Percentiles rank a stretch among this genome's conserved stretches.
Conservation (phyloP, 2,888 invertebrate species). For the Chymomyza fuscimana region DNA sequence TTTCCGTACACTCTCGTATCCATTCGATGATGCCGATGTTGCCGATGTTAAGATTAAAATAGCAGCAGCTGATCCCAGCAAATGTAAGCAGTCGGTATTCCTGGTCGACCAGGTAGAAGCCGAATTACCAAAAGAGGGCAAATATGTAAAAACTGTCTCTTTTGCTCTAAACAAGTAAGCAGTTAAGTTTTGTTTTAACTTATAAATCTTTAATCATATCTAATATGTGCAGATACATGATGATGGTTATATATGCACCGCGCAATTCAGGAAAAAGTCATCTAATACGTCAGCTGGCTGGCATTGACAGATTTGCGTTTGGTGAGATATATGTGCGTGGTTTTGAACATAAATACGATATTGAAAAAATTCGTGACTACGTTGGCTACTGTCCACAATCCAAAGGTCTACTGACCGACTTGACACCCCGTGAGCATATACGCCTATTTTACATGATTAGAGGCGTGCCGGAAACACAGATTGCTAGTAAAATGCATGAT, state of each 20-base stretch:
- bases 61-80: constrained; percentile 75
- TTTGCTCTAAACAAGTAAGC: constrained; percentile 69
- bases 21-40: constrained; percentile 82
- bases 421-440: constrained; percentile 85
- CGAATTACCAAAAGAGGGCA: constrained; percentile 46
- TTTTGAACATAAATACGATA: constrained; percentile 81
- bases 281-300: constrained; percentile 92
- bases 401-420: constrained; percentile 83
- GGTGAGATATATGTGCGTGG: constrained; percentile 86
- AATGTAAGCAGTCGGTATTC: constrained; percentile 81
- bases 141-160: constrained; percentile 62
- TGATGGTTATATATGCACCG: constrained; percentile 88
- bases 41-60: constrained; percentile 81
- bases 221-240: constrained; percentile 80
- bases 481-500: constrained; percentile 74
- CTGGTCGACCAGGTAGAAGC: constrained; percentile 73
- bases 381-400: constrained; percentile 86
- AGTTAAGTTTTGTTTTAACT: not conserved
- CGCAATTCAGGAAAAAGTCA: constrained; percentile 92
- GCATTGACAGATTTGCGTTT: constrained; percentile 85
- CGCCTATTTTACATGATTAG: constrained; percentile 83
- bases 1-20: constrained; percentile 68
- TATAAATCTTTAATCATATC: not conserved
- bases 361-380: constrained; percentile 82
- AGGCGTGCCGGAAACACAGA: constrained; percentile 80